Conservation (phyloP, 2,888 invertebrate species). For the Formica aserva region DNA sequence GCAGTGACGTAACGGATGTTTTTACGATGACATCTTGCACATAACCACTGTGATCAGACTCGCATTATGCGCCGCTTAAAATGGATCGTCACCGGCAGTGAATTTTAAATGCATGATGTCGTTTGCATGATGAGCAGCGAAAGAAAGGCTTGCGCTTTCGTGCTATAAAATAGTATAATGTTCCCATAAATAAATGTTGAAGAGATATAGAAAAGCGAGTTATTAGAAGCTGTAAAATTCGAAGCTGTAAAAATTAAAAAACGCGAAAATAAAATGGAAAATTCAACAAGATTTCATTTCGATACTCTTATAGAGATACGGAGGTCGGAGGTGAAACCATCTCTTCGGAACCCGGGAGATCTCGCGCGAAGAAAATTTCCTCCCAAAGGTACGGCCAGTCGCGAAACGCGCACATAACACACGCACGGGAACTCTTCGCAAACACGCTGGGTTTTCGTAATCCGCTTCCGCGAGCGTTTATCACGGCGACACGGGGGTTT, state of each 20-base stretch:
- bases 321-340: background rate
- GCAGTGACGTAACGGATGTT: slow-evolving; percentile 11
- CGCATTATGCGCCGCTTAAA: slow-evolving; percentile 32
- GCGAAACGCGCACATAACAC: background rate
- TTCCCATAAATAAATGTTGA: background rate
- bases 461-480: slow-evolving; percentile 69
- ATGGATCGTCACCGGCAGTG: background rate
- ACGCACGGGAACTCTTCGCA: slow-evolving; percentile 11
- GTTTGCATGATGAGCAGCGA: background rate
- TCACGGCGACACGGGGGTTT: slow-evolving; percentile 73
- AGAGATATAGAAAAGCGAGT: background rate
- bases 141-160: background rate
- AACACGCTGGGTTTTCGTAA: slow-evolving; percentile 43
- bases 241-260: background rate
- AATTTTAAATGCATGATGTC: slow-evolving; percentile 11
- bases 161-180: background rate
- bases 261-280: background rate
- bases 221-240: no score
- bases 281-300: background rate
- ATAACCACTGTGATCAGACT: slow-evolving; percentile 39
- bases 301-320: background rate
- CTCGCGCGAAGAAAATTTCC: background rate
- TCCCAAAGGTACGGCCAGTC: background rate
- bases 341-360: slow-evolving; percentile 24
- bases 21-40: slow-evolving; percentile 27